Evolutionary conservation across 1,140 invertebrate species (phyloP).

Genomic region (Apis florea): DNA sequence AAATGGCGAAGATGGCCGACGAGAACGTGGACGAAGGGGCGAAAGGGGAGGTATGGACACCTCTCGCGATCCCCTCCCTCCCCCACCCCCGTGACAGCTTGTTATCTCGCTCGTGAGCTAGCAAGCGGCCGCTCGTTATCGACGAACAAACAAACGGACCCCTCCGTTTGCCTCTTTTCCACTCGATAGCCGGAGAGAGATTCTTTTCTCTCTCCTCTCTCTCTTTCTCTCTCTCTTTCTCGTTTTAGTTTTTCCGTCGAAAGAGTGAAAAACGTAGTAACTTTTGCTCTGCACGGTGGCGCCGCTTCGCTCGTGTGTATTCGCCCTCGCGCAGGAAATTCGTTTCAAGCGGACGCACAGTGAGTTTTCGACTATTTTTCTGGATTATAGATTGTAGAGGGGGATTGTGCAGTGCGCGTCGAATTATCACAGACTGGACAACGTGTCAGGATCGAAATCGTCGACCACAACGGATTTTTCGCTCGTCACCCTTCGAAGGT

Average conservation of each 20-base stretch:
- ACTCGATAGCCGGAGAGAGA: conserved; percentile 46
- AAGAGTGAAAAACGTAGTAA: conserved; percentile 5
- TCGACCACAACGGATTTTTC: too few relatives aligned
- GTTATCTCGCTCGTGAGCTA: conserved; percentile 39
- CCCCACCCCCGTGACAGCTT: background rate
- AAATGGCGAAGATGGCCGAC: conserved; percentile 58
- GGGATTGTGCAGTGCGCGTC: too few relatives aligned
- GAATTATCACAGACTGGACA: too few relatives aligned
- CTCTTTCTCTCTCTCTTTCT: conserved; percentile 24
- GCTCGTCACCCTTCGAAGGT: too few relatives aligned
- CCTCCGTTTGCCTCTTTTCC: conserved; percentile 49
- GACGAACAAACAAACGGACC: conserved; percentile 62
- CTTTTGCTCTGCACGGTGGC: background rate
- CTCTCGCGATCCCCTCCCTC: conserved; percentile 27
- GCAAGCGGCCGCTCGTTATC: conserved; percentile 55
- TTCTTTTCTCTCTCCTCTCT: conserved; percentile 27
- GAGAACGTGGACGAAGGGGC: conserved; percentile 8
- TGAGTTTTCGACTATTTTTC: too few relatives aligned
- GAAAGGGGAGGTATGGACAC: conserved; percentile 31
- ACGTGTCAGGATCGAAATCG: too few relatives aligned
- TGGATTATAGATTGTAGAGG: too few relatives aligned
- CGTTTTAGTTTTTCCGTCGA: conserved; percentile 9
- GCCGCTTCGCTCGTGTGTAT: too few relatives aligned
- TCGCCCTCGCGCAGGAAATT: too few relatives aligned
- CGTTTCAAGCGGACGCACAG: too few relatives aligned